Base-by-base conservation (phyloP, 2,888 invertebrate genomes). In the Cephus sareptanus region DNA sequence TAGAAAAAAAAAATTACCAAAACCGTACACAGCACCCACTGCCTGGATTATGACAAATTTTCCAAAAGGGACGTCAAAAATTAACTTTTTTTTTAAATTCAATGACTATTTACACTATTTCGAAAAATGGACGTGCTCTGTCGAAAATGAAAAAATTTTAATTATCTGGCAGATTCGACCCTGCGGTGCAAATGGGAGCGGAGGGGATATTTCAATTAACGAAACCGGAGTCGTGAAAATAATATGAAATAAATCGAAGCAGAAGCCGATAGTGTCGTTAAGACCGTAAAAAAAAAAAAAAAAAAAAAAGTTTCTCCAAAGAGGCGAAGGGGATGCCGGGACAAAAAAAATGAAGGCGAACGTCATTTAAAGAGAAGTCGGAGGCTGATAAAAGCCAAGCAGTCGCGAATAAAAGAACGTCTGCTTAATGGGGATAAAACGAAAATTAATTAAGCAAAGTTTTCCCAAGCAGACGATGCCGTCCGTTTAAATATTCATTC, bases 401-500 rank as follows among this genome's bases (percentile, higher is more conserved):
- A 37, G 78, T 69, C 23, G 77, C 80, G 82, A 83, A 83, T 83
- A 84, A 85, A 83, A 83, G 80, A 80, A 81, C 80, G 75, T 71
- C 70, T 77, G 81, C 81, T 81, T 86, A 86, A 86, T 83, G 82
- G 84, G 82, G 84, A 79, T 83, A 83, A 84, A 85, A 84, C 84
- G 84, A 83, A 82, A 83, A 86, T 85, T 81, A 81, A 81, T 78
- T 77, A 76, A 81, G 80, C 73, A 78, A 84, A 84, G 79, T 82
- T 83, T 77, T 75, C 40, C 77, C 75, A 75, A 79, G 81, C 79
- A 79, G 79, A 79, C 77, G 81, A 81, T 78, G 82, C 80, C 81
- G 81, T 74, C 77, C 79, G 78, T 80, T 86, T 85, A 85, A 86
- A 86, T 86, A 86, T 86, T 86, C 86, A 86, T 86, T 82, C 80